Base-by-base conservation (phyloP, 92 coral and sea anemone genomes). In the Virgularia gustaviana region DNA sequence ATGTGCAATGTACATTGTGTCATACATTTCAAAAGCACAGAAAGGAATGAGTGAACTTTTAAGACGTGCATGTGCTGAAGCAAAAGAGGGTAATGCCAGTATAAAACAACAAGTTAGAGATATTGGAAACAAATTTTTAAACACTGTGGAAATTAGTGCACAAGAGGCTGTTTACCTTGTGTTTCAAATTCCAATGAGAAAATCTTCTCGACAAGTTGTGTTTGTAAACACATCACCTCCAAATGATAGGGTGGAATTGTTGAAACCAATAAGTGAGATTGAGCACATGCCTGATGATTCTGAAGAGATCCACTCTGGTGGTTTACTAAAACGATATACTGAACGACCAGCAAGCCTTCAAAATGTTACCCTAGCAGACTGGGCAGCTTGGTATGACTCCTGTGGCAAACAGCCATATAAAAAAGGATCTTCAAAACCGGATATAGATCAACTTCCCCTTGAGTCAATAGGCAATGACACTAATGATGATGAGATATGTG, bases 301-400 rank as follows among this genome's bases (percentile, higher is more conserved):
- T 82, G 87, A 86, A 60, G 87, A 86, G 57, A 79, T 78, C 20
- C 76, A 72, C 56, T 73, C 88, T 35, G 65, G 79, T 73, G 83
- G 90, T 58, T 55, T 86, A 53, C 52, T 86, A 20, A 78, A 86
- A 52, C 76, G 82, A 75, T 83, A 85, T 65, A 54, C 76, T 32
- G 72, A 85, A 73, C 83, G 87, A 9, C 87, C 90, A 39, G 45
- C 43, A 63, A 83, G 81, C 45, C 80, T 55, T 25, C 72, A 85
- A 73, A 60, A 83, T 65, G 57, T 83, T 37, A 78, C 88, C 13
- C 79, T 83, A 36, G 84, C 88, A 49, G 87, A 82, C 84, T 85
- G 88, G 88, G 88, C 81, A 63, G 89, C 86, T 57, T 85, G 86
- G 85, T 80, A 85, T 85, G 89, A 85, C 32, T 71, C 79, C 35